Percentiles rank a stretch among this genome's conserved stretches.
Conservation (phyloP, 2,888 invertebrate species). For the Heliconius charithonia region DNA sequence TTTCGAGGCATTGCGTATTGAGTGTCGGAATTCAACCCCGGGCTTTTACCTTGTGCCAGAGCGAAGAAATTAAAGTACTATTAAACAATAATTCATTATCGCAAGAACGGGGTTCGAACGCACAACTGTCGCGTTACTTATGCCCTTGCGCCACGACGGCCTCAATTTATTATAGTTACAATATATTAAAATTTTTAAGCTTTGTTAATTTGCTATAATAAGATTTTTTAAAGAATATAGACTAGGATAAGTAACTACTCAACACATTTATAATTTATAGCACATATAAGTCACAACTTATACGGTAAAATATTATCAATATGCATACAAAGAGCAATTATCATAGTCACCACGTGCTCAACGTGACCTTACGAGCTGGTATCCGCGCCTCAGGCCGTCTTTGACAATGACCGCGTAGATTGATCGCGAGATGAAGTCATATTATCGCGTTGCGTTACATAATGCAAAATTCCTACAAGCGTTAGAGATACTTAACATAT, state of each 20-base stretch:
- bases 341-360: constrained; percentile 43
- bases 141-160: too few relatives aligned
- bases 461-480: constrained; percentile 3
- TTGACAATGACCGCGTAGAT: constrained; percentile 49
- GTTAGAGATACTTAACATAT: not conserved
- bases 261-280: not conserved
- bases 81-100: too few relatives aligned
- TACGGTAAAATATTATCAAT: constrained; percentile 15
- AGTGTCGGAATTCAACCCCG: too few relatives aligned
- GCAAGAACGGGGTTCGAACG: too few relatives aligned
- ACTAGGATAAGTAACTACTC: not conserved
- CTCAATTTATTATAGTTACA: too few relatives aligned
- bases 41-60: too few relatives aligned
- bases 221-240: too few relatives aligned
- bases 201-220: too few relatives aligned
- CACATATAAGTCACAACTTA: not conserved
- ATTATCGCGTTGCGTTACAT: constrained; percentile 15
- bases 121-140: too few relatives aligned
- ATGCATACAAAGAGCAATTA: constrained; percentile 43
- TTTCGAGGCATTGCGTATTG: too few relatives aligned
- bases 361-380: constrained; percentile 43
- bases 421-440: constrained; percentile 34
- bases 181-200: too few relatives aligned
- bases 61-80: too few relatives aligned
- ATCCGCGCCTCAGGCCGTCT: constrained; percentile 38